phyloP scores from a whole-genome alignment of 2,888 invertebrate species.

The Seira sanloemensis region DNA sequence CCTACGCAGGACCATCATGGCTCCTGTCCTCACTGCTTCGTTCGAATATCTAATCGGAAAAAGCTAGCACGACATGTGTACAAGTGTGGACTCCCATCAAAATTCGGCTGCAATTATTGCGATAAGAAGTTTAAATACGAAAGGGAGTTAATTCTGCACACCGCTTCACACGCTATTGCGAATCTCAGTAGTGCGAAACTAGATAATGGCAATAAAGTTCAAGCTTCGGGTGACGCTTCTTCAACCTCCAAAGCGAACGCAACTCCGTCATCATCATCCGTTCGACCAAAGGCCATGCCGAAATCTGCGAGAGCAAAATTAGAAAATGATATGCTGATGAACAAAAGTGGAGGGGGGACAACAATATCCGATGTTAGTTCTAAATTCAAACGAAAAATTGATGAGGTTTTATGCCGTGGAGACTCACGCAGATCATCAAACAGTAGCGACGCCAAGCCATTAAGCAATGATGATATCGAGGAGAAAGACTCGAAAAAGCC shows the following conservation, averaged over 20 bases:
- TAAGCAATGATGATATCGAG: not conserved
- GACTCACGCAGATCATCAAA: not conserved
- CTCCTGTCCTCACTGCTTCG: constrained; percentile 36
- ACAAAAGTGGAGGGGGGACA: not conserved
- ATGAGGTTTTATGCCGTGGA: constrained; percentile 35
- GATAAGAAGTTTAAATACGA: constrained; percentile 21
- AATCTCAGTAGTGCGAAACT: no score
- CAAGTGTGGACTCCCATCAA: not conserved
- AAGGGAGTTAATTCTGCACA: not conserved
- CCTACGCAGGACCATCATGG: not conserved
- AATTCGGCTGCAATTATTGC: not conserved
- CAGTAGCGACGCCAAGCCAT: not conserved
- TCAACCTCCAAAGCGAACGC: no score
- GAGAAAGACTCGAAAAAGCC: constrained; percentile 27
- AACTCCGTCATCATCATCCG: no score
- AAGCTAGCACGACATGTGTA: constrained; percentile 7
- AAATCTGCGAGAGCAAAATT: constrained; percentile 42
- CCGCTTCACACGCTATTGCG: not conserved
- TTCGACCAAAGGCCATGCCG: constrained; percentile 32
- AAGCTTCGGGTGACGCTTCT: no score
- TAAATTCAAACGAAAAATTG: constrained; percentile 47
- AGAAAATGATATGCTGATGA: not conserved
- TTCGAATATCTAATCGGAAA: not conserved
- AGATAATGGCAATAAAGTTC: no score
- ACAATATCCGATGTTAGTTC: not conserved